phyloP scores from a whole-genome alignment of 2,113 vertebrate genomes.

The Hemibagrus wyckioides region DNA sequence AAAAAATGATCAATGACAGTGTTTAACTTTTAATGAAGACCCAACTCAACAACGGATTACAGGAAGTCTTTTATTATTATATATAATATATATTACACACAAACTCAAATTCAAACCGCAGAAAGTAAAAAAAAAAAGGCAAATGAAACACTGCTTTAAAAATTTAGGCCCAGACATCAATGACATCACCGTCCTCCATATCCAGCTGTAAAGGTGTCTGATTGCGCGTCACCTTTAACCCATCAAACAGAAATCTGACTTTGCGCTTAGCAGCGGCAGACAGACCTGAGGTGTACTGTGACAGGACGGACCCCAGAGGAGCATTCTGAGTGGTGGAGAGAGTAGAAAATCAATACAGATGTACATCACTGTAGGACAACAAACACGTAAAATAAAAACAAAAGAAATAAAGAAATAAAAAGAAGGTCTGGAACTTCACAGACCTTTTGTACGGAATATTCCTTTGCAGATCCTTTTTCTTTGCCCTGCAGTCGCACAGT shows the following conservation, averaged over 20 bases:
- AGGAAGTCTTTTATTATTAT: constrained; percentile 7
- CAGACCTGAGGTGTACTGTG: constrained; percentile 63
- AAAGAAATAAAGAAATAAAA: not conserved
- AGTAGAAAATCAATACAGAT: constrained; percentile 3
- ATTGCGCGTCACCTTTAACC: constrained; percentile 59
- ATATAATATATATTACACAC: not conserved
- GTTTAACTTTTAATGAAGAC: not conserved
- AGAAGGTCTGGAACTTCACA: constrained; percentile 23
- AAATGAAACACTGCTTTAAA: not conserved
- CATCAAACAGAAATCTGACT: constrained; percentile 71
- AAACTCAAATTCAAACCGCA: not conserved
- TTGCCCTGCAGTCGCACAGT: constrained; percentile 71
- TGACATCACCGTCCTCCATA: constrained; percentile 78
- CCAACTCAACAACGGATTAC: not conserved
- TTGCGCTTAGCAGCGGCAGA: not conserved
- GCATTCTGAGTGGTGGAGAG: constrained; percentile 59
- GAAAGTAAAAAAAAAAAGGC: not conserved
- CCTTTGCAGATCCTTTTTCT: constrained; percentile 64
- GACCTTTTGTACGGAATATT: constrained; percentile 69
- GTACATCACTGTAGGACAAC: not conserved
- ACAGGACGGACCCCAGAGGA: constrained; percentile 67
- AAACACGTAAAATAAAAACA: constrained; percentile 10
- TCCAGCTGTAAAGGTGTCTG: constrained; percentile 74
- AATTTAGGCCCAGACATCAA: constrained; percentile 74
- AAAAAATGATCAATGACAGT: no score